Conservation (phyloP, 2,888 invertebrate genomes). For the Cantharis lateralis region DNA sequence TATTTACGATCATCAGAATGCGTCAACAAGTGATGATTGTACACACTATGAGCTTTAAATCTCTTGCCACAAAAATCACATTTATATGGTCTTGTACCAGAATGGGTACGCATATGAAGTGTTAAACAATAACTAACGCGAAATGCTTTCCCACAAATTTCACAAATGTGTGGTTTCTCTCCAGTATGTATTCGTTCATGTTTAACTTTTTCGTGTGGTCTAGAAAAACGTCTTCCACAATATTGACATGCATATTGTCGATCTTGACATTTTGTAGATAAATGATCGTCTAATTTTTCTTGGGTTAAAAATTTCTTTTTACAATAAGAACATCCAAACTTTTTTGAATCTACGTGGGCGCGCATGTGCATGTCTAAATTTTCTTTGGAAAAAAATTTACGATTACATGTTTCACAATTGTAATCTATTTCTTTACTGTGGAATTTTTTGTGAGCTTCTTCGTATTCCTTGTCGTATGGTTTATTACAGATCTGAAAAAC, state of each 20-base stretch:
- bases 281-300: conserved; percentile 48
- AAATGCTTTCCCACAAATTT: conserved; percentile 80
- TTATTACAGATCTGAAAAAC: conserved; percentile 58
- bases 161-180: conserved; percentile 78
- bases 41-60: conserved; percentile 80
- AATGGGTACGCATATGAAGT: conserved; percentile 79
- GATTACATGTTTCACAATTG: conserved; percentile 72
- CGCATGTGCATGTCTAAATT: conserved; percentile 76
- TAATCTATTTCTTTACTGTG: conserved; percentile 64
- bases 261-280: conserved; percentile 46
- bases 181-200: conserved; percentile 84
- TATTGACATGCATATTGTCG: conserved; percentile 72
- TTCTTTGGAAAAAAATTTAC: conserved; percentile 67
- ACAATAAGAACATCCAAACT: conserved; percentile 52
- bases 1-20: conserved; percentile 78
- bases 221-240: conserved; percentile 71
- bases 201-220: conserved; percentile 82
- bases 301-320: conserved; percentile 51
- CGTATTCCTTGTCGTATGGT: conserved; percentile 57
- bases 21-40: conserved; percentile 75
- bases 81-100: conserved; percentile 75
- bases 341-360: conserved; percentile 66
- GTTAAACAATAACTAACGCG: conserved; percentile 80
- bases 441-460: conserved; percentile 68
- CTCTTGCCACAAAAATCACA: conserved; percentile 74